Percentiles rank a stretch among this genome's conserved stretches.
These are phyloP conservation scores for Zaprionus nigranus DNA, from an alignment of 1,140 invertebrate genomes.

Conservation along the genomic window DNA sequence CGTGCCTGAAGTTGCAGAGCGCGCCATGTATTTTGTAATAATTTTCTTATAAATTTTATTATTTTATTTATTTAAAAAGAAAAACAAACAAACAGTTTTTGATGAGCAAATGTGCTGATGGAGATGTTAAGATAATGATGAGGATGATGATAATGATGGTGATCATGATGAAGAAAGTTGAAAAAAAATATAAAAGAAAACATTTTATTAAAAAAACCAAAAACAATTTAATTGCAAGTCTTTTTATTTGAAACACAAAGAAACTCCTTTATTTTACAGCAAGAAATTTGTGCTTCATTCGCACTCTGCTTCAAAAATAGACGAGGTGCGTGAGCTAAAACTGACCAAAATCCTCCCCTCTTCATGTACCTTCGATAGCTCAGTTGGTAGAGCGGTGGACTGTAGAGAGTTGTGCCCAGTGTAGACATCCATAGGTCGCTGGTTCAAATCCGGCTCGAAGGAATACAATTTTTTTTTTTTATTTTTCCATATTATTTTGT, in stretches of 20 bases:
- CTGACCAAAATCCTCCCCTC: constrained; percentile 17
- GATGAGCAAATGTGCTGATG: constrained; percentile 40
- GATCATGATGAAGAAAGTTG: constrained; percentile 62
- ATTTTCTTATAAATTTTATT: constrained; percentile 73
- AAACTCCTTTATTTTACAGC: not conserved
- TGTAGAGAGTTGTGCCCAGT: constrained; percentile 86
- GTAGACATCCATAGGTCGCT: constrained; percentile 89
- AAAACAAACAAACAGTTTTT: constrained; percentile 58
- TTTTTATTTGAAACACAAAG: constrained; percentile 36
- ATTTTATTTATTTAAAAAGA: constrained; percentile 81
- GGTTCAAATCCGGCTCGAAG: constrained; percentile 90
- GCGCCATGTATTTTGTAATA: constrained; percentile 72
- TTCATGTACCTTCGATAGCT: constrained; percentile 89
- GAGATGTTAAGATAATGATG: constrained; percentile 25
- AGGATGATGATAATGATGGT: constrained; percentile 52
- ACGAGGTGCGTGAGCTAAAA: constrained; percentile 4
- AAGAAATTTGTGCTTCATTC: not conserved
- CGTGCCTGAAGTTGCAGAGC: constrained; percentile 74
- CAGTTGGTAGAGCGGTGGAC: constrained; percentile 96
- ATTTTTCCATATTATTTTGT: constrained; percentile 5
- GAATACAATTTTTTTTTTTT: constrained; percentile 68
- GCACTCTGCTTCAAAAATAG: not conserved
- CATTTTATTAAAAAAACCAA: constrained; percentile 70
- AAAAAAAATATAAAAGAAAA: constrained; percentile 79
- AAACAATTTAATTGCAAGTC: constrained; percentile 36